phyloP scores from a whole-genome alignment of 2,888 invertebrate genomes.

The Cephus nigrinus region DNA sequence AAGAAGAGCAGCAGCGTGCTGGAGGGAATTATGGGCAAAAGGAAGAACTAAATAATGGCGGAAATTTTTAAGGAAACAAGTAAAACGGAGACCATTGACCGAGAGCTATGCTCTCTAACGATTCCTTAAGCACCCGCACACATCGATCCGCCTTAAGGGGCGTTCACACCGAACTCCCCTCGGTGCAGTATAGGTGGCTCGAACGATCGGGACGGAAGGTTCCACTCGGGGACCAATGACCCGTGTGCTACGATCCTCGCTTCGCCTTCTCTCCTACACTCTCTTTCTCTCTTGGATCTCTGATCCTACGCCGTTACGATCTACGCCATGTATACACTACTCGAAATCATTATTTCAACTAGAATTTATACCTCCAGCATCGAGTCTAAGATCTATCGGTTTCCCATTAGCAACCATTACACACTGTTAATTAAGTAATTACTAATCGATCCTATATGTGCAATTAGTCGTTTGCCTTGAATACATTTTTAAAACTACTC shows the following conservation, averaged over 20 bases:
- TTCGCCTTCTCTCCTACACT: background rate
- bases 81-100: conserved; percentile 17
- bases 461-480: background rate
- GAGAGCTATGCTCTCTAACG: conserved; percentile 8
- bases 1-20: too few relatives aligned
- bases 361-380: background rate
- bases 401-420: background rate
- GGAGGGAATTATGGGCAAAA: too few relatives aligned
- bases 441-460: background rate
- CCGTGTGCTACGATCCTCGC: conserved; percentile 7
- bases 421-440: background rate
- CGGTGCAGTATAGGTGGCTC: background rate
- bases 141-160: conserved; percentile 13
- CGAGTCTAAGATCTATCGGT: background rate
- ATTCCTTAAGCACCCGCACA: conserved; percentile 5
- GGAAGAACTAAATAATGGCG: too few relatives aligned
- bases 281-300: background rate
- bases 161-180: conserved; percentile 2
- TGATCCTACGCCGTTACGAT: background rate
- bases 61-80: too few relatives aligned
- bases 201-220: conserved; percentile 26
- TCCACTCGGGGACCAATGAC: conserved; percentile 35
- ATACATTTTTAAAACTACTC: background rate
- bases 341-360: background rate
- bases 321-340: background rate